Percentiles rank a stretch among this genome's conserved stretches.
Conservation (phyloP, 1,140 invertebrate species). For the Aphis craccivora region DNA sequence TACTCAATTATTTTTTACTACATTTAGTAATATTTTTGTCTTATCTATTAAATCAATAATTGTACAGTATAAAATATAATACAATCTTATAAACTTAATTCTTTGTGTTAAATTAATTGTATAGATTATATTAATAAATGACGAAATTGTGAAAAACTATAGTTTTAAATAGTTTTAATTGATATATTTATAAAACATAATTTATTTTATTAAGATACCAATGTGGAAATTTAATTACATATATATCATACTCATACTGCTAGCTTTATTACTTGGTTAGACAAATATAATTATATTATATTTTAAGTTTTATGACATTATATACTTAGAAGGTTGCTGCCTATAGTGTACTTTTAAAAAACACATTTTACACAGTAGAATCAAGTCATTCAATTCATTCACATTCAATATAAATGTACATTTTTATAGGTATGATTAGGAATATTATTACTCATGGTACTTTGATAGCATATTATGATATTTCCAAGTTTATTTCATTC, state of each 20-base stretch:
- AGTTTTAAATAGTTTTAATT: not conserved
- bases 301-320: not conserved
- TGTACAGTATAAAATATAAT: not conserved
- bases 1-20: not conserved
- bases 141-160: not conserved
- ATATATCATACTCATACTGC: no score
- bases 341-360: no score
- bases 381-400: no score
- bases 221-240: not conserved
- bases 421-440: no score
- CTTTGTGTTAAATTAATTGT: no score
- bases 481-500: no score
- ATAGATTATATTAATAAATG: not conserved
- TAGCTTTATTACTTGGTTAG: no score
- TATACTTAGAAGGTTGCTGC: no score
- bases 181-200: not conserved
- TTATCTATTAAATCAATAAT: not conserved
- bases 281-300: not conserved
- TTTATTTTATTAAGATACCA: not conserved
- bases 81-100: not conserved
- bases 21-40: not conserved
- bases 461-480: no score
- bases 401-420: no score
- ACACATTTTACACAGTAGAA: no score
- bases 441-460: no score